These are phyloP conservation scores for Limnephilus auricula DNA, from an alignment of 2,888 invertebrate genomes.

Conservation along the genomic window DNA sequence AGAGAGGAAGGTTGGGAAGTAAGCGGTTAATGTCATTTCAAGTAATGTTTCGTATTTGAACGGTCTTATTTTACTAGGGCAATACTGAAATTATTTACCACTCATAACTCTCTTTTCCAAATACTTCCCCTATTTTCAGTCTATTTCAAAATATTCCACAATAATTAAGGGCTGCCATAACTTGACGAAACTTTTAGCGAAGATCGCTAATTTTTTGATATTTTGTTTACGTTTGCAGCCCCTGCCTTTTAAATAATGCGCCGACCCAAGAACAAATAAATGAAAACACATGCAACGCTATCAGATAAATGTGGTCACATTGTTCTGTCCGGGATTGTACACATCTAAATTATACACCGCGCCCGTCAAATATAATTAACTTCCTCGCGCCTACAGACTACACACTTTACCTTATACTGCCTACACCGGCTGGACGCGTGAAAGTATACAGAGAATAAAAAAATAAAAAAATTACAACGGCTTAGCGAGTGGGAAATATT, in stretches of 20 bases:
- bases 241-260: slow-evolving; percentile 28
- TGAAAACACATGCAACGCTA: slow-evolving; percentile 37
- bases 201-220: not conserved
- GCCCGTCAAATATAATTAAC: slow-evolving; percentile 41
- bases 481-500: not conserved
- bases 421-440: not conserved
- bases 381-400: slow-evolving; percentile 28
- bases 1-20: too few species aligned
- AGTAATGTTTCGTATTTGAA: too few species aligned
- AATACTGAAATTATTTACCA: too few species aligned
- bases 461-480: not conserved
- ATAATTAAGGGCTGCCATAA: too few species aligned
- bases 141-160: too few species aligned
- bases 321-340: slow-evolving; percentile 63
- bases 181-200: not conserved
- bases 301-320: slow-evolving; percentile 58
- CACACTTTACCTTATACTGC: not conserved
- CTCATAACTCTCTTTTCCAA: too few species aligned
- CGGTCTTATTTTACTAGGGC: too few species aligned
- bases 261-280: slow-evolving; percentile 44
- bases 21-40: too few species aligned
- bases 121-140: too few species aligned
- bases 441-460: not conserved
- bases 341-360: slow-evolving; percentile 56
- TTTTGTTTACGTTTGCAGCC: not conserved